These are phyloP conservation scores for Mastomys coucha DNA, from an alignment of 2,113 vertebrate species.

Conservation along the genomic window DNA sequence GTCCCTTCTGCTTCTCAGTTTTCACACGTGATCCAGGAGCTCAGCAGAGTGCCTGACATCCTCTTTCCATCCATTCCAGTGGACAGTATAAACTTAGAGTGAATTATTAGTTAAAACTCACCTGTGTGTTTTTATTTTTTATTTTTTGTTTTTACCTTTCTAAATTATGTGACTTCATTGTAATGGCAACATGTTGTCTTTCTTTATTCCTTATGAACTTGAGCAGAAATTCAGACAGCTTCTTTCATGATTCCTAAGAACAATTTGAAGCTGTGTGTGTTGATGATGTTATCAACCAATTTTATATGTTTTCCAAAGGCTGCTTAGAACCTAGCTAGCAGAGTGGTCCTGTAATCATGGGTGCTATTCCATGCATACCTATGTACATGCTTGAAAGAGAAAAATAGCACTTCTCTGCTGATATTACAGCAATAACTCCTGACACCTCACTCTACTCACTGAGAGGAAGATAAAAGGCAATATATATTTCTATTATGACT, in stretches of 20 bases:
- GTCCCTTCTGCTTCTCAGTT: slow-evolving; percentile 63
- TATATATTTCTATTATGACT: slow-evolving; percentile 87
- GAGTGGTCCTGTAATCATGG: slow-evolving; percentile 39
- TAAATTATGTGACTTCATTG: slow-evolving; percentile 41
- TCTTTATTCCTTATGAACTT: slow-evolving; percentile 50
- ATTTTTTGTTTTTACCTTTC: slow-evolving; percentile 3
- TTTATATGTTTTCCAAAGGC: slow-evolving; percentile 79
- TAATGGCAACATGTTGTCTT: slow-evolving; percentile 21
- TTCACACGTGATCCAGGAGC: slow-evolving; percentile 40
- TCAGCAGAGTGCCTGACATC: neutral
- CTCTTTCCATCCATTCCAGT: neutral
- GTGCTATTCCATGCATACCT: slow-evolving; percentile 32
- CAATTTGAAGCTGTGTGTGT: neutral
- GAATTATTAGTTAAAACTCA: slow-evolving; percentile 31
- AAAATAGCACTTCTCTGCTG: slow-evolving; percentile 81
- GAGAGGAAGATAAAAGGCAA: slow-evolving; percentile 88
- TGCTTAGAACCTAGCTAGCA: slow-evolving; percentile 80
- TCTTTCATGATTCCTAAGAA: slow-evolving; percentile 34
- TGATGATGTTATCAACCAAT: neutral
- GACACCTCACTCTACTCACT: slow-evolving; percentile 82
- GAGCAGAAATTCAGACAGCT: slow-evolving; percentile 64
- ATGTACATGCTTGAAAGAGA: slow-evolving; percentile 62
- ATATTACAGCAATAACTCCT: slow-evolving; percentile 91
- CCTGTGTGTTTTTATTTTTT: neutral
- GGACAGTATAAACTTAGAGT: slow-evolving; percentile 5